These are phyloP conservation scores for Bugulina stolonifera DNA, from an alignment of 2,888 invertebrate species.

Conservation along the genomic window DNA sequence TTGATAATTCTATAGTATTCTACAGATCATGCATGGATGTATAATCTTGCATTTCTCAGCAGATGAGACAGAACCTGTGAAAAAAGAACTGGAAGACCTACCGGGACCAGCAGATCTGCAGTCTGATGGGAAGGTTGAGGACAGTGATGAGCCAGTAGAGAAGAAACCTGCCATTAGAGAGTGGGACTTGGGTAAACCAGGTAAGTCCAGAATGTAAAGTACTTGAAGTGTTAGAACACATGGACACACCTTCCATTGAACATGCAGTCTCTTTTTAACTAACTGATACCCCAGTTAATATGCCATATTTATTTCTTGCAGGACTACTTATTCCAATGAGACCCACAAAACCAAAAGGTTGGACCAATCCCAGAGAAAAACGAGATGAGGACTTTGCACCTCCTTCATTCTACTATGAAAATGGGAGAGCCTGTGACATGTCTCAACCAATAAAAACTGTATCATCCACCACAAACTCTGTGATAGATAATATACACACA, in stretches of 20 bases:
- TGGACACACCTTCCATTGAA: too few relatives aligned
- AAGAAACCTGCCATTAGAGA: conserved; percentile 34
- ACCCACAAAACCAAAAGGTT: not conserved
- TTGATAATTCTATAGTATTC: too few relatives aligned
- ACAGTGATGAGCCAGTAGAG: not conserved
- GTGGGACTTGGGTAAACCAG: conserved; percentile 43
- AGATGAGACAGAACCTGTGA: not conserved
- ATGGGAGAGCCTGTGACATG: not conserved
- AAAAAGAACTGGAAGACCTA: not conserved
- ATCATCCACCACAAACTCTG: not conserved
- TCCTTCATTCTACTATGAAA: conserved; percentile 17
- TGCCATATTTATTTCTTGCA: not conserved
- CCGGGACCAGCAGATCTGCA: too few relatives aligned
- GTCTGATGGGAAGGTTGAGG: not conserved
- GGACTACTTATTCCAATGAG: conserved; percentile 2
- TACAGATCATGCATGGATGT: too few relatives aligned
- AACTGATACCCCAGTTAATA: too few relatives aligned
- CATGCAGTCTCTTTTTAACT: too few relatives aligned
- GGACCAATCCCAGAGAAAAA: conserved; percentile 1
- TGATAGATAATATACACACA: too few relatives aligned
- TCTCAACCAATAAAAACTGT: not conserved
- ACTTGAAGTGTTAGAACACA: too few relatives aligned
- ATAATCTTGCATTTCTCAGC: too few relatives aligned
- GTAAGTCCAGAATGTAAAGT: too few relatives aligned
- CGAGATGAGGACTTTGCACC: conserved; percentile 24